Evolutionary conservation across 2,113 vertebrate genomes (phyloP), one percentile per base, ranked within the genome.

Genomic region (Progne subis): DNA sequence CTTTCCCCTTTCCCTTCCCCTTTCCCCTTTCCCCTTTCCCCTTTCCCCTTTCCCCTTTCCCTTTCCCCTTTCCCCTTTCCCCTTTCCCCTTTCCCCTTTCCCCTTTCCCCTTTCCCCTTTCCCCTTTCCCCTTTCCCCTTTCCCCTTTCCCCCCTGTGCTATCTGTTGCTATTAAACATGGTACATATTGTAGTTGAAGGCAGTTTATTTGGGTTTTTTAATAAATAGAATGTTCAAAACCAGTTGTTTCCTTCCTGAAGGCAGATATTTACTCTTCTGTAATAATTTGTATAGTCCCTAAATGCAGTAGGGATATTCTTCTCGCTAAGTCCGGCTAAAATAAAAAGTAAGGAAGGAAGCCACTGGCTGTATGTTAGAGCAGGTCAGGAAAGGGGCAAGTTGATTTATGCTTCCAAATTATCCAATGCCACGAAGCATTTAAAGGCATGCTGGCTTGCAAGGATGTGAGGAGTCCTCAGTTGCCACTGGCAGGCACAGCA

Each of bases 331-430:
- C 63, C 43, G 67, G 47, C 44, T 93, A 82, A 92, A 88, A 76
- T 43, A 72, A 85, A 95, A 82, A 11, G 14, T 6, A 82, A 74
- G 1, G 0, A 86, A 88, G 47, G 71, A 90, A 93, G 75, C 44
- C 47, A 31, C 64, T 47, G 68, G 47, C 79, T 82, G 32, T 74
- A 39, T 25, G 60, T 81, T 81, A 46, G 76, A 78, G 82, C 79
- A 90, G 91, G 96, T 91, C 89, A 95, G 46, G 60, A 83, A 88
- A 78, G 87, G 90, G 93, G 76, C 92, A 96, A 41, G 56, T 63
- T 88, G 94, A 95, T 95, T 97, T 95, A 92, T 95, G 90, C 57
- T 81, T 86, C 68, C 31, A 46, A 57, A 68, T 56, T 74, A 91
- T 88, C 80, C 91, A 31, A 29, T 82, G 82, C 90, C 77, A 64